Evolutionary conservation across 1,140 invertebrate genomes (phyloP).

Genomic region (Sarcophaga peregrina): DNA sequence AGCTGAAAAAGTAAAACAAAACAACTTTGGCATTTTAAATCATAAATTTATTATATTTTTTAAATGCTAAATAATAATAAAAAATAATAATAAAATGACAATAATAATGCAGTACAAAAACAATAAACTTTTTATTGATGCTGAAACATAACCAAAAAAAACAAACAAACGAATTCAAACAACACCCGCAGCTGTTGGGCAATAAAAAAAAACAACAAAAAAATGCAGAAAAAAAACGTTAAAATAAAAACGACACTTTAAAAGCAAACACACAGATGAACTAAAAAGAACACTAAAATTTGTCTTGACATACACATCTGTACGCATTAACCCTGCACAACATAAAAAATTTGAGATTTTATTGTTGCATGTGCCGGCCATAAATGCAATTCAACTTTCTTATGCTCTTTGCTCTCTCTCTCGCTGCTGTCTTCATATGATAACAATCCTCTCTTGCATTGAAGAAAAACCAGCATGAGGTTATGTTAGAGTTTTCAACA

Average conservation of each 20-base stretch:
- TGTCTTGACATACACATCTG: too few relatives aligned
- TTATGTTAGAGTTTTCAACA: constrained; percentile 41
- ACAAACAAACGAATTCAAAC: neutral
- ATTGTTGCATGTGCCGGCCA: constrained; percentile 10
- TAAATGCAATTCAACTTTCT: neutral
- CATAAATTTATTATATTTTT: neutral
- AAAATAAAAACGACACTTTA: too few relatives aligned
- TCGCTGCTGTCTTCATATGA: neutral
- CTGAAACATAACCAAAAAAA: too few relatives aligned
- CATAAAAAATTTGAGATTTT: neutral
- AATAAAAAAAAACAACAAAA: neutral
- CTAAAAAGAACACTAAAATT: too few relatives aligned
- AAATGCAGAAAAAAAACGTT: neutral
- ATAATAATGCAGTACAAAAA: too few relatives aligned
- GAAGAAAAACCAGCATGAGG: neutral
- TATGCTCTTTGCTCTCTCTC: too few relatives aligned
- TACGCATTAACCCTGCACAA: neutral
- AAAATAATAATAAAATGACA: too few relatives aligned
- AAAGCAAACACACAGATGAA: too few relatives aligned
- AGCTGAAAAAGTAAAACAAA: constrained; percentile 13
- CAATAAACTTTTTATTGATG: too few relatives aligned
- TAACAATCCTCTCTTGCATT: too few relatives aligned
- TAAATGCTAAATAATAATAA: too few relatives aligned
- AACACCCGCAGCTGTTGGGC: neutral
- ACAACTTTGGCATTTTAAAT: neutral